Conservation (phyloP, 2,888 invertebrate species). For the Noctua janthe region DNA sequence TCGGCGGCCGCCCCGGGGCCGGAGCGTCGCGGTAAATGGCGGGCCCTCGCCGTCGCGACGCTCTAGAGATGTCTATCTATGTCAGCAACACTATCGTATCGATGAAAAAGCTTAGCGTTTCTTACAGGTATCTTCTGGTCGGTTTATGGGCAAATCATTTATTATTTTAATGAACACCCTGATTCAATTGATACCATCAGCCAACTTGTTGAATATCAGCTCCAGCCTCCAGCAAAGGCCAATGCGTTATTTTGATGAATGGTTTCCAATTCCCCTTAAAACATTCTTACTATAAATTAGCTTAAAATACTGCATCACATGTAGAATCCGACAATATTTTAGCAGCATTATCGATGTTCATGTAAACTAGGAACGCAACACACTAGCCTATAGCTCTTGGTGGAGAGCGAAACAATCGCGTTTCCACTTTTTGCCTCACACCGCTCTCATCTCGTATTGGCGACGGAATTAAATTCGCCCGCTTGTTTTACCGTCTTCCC, state of each 20-base stretch:
- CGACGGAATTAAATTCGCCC: conserved; percentile 84
- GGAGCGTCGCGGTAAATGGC: conserved; percentile 82
- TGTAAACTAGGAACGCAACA: conserved; percentile 57
- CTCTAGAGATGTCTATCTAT: conserved; percentile 77
- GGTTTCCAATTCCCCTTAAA: conserved; percentile 2
- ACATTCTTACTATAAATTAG: conserved; percentile 1
- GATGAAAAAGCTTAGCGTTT: conserved; percentile 65
- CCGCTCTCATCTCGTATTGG: conserved; percentile 82
- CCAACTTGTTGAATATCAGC: conserved; percentile 17
- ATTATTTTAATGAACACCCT: background rate
- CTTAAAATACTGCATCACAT: conserved; percentile 7
- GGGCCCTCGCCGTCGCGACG: conserved; percentile 78
- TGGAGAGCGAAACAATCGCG: conserved; percentile 81
- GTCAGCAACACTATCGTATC: conserved; percentile 69
- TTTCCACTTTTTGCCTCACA: conserved; percentile 83
- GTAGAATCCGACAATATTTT: conserved; percentile 24
- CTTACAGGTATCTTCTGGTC: background rate
- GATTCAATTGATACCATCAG: conserved; percentile 2
- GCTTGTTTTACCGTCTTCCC: conserved; percentile 81
- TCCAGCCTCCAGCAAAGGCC: background rate
- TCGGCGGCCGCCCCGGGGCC: conserved; percentile 83
- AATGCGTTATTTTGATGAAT: background rate
- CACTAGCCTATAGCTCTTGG: conserved; percentile 72
- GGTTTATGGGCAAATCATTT: background rate
- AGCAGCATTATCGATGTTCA: conserved; percentile 70